These are phyloP conservation scores for Xerus inauris DNA, from an alignment of 2,113 vertebrate genomes.

Conservation along the genomic window DNA sequence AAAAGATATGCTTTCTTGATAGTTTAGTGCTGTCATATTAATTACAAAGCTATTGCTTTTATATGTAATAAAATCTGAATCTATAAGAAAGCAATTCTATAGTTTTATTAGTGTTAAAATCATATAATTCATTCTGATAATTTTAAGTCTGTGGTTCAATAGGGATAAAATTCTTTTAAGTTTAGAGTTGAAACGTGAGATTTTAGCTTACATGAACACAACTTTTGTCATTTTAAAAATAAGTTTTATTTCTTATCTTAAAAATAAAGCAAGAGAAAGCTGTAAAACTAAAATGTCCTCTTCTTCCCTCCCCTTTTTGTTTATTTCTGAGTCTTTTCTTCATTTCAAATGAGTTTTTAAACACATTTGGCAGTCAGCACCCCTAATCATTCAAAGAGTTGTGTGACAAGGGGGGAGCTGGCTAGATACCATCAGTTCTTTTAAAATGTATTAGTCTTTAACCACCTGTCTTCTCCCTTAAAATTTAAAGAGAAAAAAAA, in stretches of 20 bases:
- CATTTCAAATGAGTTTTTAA: constrained; percentile 80
- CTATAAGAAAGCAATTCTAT: not conserved
- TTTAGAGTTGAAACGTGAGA: constrained; percentile 1
- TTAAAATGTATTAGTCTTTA: constrained; percentile 80
- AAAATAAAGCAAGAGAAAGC: constrained; percentile 70
- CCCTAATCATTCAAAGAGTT: constrained; percentile 80
- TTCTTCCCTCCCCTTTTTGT: constrained; percentile 68
- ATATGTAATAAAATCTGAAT: not conserved
- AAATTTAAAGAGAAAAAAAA: constrained; percentile 71
- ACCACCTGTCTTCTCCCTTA: constrained; percentile 77
- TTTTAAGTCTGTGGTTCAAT: constrained; percentile 15
- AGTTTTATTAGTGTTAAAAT: not conserved
- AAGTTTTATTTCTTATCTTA: constrained; percentile 58
- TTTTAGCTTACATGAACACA: constrained; percentile 29
- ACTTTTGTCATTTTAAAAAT: constrained; percentile 59
- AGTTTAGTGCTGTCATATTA: not conserved
- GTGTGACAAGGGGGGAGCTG: constrained; percentile 73
- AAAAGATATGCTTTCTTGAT: not conserved
- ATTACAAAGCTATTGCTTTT: not conserved
- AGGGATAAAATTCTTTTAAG: not conserved
- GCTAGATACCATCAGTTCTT: constrained; percentile 75
- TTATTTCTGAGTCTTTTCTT: constrained; percentile 79
- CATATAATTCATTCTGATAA: not conserved
- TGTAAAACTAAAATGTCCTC: constrained; percentile 59
- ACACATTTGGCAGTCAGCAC: constrained; percentile 78